Evolutionary conservation across 2,113 vertebrate species (phyloP).

Genomic region (Oxygymnocypris stewartii): DNA sequence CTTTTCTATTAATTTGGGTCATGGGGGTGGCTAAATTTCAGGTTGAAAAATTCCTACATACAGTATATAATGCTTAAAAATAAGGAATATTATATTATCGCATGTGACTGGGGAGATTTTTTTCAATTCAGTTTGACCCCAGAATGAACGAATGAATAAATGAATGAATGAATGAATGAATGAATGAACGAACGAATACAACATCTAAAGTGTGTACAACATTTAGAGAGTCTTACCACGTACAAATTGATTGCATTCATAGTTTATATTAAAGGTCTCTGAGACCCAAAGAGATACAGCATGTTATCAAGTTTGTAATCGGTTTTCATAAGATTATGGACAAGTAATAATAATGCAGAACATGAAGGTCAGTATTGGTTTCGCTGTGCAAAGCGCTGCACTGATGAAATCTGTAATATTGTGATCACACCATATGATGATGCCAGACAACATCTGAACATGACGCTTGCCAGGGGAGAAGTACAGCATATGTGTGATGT

Average conservation of each 20-base stretch:
- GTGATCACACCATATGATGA: not conserved
- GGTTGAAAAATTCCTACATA: not conserved
- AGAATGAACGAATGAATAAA: not conserved
- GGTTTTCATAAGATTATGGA: not conserved
- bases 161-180: not conserved
- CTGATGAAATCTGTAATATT: conserved; percentile 1
- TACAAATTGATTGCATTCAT: not conserved
- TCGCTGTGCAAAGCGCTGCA: not conserved
- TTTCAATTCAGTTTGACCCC: not conserved
- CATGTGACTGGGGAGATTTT: not conserved
- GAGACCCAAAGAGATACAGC: not conserved
- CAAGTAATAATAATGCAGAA: not conserved
- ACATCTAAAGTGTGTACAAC: not conserved
- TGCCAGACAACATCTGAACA: not conserved
- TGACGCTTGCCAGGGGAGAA: not conserved
- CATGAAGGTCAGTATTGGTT: not conserved
- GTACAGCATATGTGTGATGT: conserved; percentile 1
- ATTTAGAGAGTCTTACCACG: not conserved
- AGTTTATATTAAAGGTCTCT: not conserved
- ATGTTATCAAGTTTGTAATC: not conserved
- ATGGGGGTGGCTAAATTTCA: not conserved
- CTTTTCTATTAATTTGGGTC: not conserved
- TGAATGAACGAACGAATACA: not conserved
- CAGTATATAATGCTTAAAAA: not conserved
- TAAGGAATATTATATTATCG: not conserved